Evolutionary conservation across 2,113 vertebrate genomes (phyloP).

Genomic region (Pollimyrus isidori): DNA sequence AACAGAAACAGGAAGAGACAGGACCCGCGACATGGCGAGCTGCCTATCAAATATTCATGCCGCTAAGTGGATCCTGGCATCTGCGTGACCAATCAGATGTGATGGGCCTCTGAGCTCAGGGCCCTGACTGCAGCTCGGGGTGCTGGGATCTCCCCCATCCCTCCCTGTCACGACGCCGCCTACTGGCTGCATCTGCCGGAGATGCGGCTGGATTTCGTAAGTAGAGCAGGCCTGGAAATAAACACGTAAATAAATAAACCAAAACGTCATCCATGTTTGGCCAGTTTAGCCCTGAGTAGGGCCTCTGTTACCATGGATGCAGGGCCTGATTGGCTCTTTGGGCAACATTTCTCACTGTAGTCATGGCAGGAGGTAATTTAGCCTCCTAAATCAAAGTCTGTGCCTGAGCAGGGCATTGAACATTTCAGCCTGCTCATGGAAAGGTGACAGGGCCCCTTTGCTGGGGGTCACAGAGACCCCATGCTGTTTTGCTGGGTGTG

Average conservation of each 20-base stretch:
- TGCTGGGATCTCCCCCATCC: background rate
- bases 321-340: background rate
- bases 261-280: background rate
- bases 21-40: conserved; percentile 8
- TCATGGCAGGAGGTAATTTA: background rate
- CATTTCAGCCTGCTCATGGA: background rate
- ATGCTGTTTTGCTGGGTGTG: background rate
- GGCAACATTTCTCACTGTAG: background rate
- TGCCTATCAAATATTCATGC: conserved; percentile 39
- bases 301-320: background rate
- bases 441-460: background rate
- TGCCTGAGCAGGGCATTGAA: background rate
- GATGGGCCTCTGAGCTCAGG: conserved; percentile 26
- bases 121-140: background rate
- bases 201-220: background rate
- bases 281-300: background rate
- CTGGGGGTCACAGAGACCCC: background rate
- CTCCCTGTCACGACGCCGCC: background rate
- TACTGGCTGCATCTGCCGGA: background rate
- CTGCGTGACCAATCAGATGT: conserved; percentile 28
- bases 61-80: conserved; percentile 31
- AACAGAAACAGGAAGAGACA: conserved; percentile 37
- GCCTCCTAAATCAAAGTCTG: background rate
- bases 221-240: background rate
- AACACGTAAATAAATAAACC: background rate